A percentile compares a stretch with the other conserved stretches of the same genome.
Evolutionary conservation across 2,113 vertebrate genomes (phyloP).

Genomic region (Burhinus bistriatus): DNA sequence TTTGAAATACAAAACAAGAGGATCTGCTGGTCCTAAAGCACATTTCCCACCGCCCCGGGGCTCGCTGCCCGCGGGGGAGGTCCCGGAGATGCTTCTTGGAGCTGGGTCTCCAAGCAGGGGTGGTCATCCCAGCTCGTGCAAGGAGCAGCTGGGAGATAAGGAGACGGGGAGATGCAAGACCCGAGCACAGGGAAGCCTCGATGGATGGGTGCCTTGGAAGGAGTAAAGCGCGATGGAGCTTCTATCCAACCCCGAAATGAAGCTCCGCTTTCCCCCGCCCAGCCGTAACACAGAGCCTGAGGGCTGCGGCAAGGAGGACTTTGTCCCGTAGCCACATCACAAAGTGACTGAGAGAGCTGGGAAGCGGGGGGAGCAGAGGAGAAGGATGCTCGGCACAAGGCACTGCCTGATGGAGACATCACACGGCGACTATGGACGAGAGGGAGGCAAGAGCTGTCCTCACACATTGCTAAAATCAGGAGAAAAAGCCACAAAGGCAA

Average conservation of each 20-base stretch:
- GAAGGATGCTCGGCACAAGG: neutral
- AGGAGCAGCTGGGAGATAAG: neutral
- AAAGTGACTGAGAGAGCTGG: neutral
- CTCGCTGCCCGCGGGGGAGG: neutral
- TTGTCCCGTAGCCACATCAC: accelerated
- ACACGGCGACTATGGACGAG: accelerated
- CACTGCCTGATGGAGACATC: neutral
- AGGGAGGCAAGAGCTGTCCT: neutral
- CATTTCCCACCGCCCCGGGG: neutral
- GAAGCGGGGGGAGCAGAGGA: neutral
- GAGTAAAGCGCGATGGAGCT: accelerated
- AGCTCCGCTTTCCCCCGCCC: neutral
- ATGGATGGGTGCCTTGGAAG: neutral
- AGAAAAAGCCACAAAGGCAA: neutral
- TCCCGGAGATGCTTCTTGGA: neutral
- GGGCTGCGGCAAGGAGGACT: neutral
- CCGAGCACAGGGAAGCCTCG: accelerated
- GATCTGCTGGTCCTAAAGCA: neutral
- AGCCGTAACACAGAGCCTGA: neutral
- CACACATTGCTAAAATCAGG: neutral
- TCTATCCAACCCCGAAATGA: accelerated
- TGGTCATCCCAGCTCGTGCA: neutral
- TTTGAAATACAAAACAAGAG: constrained; percentile 37
- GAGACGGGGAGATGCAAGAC: neutral
- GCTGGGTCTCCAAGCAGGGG: neutral